Evolutionary conservation across 1,140 invertebrate species (phyloP), one percentile per base, ranked within the genome.

Genomic region (Brachionus rubens): DNA sequence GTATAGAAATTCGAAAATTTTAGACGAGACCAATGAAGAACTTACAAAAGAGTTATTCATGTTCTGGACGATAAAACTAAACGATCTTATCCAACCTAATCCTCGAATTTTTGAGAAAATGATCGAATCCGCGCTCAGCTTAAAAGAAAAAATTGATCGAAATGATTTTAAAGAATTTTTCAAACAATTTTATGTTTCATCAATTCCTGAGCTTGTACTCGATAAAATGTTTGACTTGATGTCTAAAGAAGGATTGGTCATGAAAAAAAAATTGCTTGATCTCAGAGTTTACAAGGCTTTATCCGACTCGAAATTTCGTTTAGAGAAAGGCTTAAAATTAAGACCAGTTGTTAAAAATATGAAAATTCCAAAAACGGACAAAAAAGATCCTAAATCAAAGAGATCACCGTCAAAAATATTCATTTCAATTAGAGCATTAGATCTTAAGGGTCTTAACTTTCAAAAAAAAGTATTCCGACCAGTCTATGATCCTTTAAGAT

Each of bases 191-290:
- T 43, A 24, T 28, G 3, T 14, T 2, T 14, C 16, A 41, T 19
- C 7, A 10, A 46, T 65, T 9, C 59, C 59, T 19, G 36, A 26
- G 24, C 9, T 65, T 14, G 24, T 43, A 43, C 12, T 43, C 12
- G 24, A 65, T 26, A 65, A 24, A 24, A 14, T 43, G 40, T 65
- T 65, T 65, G 59, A 43, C 43, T 43, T 65, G n/a, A 65, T 65
- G 3, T n/a, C 24, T 28, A 41, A 24, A 14, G 43, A 65, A 43
- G 40, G 24, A 24, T 1, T 43, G 12, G 6, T 65, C 19, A 21
- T 19, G 26, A 65, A 65, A 65, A n/a, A 41, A 41, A 43, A 10
- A 1, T 14, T 65, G 24, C 30, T 65, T 2, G 40, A 65, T 46
- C 19, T 24, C 10, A 65, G 59, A 43, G 24, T 41, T 65, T n/a